Evolutionary conservation across 2,888 invertebrate genomes (phyloP).

Genomic region (Metopia argyrocephala): DNA sequence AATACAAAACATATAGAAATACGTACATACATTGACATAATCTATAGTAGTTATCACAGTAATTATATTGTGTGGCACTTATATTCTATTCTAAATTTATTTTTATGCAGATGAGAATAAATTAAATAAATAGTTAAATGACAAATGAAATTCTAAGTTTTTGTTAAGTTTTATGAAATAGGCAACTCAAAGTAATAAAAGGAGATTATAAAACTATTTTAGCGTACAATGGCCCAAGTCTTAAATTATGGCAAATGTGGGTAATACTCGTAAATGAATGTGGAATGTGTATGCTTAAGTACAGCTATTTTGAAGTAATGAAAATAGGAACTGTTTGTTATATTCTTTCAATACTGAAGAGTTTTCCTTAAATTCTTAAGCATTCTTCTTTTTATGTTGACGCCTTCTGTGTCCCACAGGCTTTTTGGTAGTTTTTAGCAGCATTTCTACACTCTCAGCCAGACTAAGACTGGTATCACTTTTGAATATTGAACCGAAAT

Average conservation of each 20-base stretch:
- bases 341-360: too few species aligned
- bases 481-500: constrained; percentile 40
- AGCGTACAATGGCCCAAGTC: background rate
- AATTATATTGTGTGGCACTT: constrained; percentile 14
- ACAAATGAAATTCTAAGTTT: background rate
- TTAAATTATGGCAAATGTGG: background rate
- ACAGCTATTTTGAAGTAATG: constrained; percentile 1
- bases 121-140: constrained; percentile 23
- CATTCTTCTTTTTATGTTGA: background rate
- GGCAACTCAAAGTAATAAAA: background rate
- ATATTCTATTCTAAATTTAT: constrained; percentile 17
- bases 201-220: background rate
- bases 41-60: constrained; percentile 51
- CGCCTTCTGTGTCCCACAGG: constrained; percentile 4
- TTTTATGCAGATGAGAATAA: constrained; percentile 3
- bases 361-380: background rate
- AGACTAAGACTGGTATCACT: constrained; percentile 49
- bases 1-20: background rate
- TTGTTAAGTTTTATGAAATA: background rate
- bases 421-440: constrained; percentile 25
- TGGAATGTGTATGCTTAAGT: background rate
- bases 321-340: constrained; percentile 40
- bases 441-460: constrained; percentile 54
- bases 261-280: too few species aligned
- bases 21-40: background rate